phyloP scores from a whole-genome alignment of 1,140 invertebrate species.

The Nasonia longicornis region DNA sequence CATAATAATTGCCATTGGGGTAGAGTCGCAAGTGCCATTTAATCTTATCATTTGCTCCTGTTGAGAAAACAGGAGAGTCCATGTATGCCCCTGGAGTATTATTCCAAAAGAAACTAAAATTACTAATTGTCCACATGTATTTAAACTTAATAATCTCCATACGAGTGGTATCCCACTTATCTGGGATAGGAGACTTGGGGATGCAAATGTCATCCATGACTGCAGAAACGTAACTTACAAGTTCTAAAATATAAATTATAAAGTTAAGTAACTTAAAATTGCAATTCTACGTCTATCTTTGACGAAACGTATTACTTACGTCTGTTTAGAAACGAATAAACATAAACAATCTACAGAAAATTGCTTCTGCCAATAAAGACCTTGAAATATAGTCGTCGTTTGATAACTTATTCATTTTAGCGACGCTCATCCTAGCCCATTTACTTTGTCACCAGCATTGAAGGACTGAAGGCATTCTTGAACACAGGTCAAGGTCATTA shows the following conservation, averaged over 20 bases:
- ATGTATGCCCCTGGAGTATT: constrained; percentile 37
- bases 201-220: constrained; percentile 34
- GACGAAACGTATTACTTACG: not conserved
- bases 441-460: not conserved
- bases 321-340: not conserved
- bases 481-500: not conserved
- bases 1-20: constrained; percentile 34
- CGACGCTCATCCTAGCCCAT: not conserved
- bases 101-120: constrained; percentile 41
- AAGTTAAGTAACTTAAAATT: not conserved
- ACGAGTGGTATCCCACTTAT: constrained; percentile 37
- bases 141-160: constrained; percentile 40
- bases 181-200: constrained; percentile 33
- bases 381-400: not conserved
- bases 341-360: not conserved
- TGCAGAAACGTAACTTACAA: not conserved
- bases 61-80: constrained; percentile 36
- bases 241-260: not conserved
- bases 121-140: constrained; percentile 43
- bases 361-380: not conserved
- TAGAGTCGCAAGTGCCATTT: constrained; percentile 40
- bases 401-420: constrained; percentile 1
- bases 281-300: not conserved
- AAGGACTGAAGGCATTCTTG: not conserved
- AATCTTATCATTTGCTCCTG: constrained; percentile 33